phyloP scores from a whole-genome alignment of 1,140 invertebrate species.

The Teleogryllus occipitalis region DNA sequence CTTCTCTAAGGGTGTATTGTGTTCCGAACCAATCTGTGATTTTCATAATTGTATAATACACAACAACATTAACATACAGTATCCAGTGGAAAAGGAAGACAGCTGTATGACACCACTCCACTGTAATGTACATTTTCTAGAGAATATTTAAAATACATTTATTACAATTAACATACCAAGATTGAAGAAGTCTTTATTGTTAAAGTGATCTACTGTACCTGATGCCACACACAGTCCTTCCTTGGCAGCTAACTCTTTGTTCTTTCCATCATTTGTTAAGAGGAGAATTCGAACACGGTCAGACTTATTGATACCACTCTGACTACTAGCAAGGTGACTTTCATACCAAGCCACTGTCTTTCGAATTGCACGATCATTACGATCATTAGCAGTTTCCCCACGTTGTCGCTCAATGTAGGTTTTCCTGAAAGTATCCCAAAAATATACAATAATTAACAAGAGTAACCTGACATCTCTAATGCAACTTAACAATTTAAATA shows the following conservation, averaged over 20 bases:
- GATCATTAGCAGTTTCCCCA: conserved; percentile 78
- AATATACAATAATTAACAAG: no score
- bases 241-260: conserved; percentile 58
- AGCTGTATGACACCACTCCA: no score
- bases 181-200: not conserved
- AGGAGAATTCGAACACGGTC: conserved; percentile 57
- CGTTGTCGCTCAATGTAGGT: conserved; percentile 76
- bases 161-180: not conserved
- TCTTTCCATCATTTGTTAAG: conserved; percentile 79
- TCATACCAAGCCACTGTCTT: conserved; percentile 75
- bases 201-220: conserved; percentile 41
- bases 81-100: no score
- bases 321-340: conserved; percentile 38
- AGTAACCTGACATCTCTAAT: no score
- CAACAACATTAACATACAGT: no score
- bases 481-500: no score
- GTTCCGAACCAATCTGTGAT: no score
- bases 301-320: conserved; percentile 40
- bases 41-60: no score
- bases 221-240: conserved; percentile 59
- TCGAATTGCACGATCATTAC: conserved; percentile 87
- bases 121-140: not conserved
- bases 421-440: conserved; percentile 48
- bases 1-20: no score
- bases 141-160: not conserved